Percentiles rank a stretch among this genome's conserved stretches.
Evolutionary conservation across 2,113 vertebrate species (phyloP).

Genomic region (Columba janthina): DNA sequence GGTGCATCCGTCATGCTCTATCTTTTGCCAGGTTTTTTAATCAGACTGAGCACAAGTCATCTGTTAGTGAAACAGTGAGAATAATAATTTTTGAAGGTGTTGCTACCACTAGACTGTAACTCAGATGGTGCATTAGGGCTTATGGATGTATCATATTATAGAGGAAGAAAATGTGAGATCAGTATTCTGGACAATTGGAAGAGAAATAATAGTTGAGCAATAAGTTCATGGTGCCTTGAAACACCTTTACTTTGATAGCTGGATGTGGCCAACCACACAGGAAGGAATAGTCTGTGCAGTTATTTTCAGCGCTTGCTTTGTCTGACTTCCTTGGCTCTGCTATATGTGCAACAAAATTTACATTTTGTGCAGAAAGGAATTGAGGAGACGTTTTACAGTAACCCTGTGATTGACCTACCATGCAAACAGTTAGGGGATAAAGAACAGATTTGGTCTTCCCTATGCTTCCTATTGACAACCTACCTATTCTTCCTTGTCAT

Average conservation of each 20-base stretch:
- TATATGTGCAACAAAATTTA: not conserved
- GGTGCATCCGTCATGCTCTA: not conserved
- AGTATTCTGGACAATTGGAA: not conserved
- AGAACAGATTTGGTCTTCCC: not conserved
- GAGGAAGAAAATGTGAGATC: not conserved
- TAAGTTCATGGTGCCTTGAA: not conserved
- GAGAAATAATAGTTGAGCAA: not conserved
- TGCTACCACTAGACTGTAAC: fast-evolving
- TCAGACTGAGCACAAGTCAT: not conserved
- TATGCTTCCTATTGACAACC: not conserved
- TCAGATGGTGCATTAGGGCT: fast-evolving
- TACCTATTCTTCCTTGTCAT: not conserved
- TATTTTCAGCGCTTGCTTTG: not conserved
- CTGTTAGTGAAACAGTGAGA: not conserved
- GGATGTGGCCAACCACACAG: not conserved
- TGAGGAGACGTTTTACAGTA: not conserved
- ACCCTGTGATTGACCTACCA: not conserved
- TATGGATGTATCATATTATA: fast-evolving
- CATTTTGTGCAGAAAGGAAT: not conserved
- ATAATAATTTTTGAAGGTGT: not conserved
- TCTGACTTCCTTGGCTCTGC: not conserved
- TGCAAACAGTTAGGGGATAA: not conserved
- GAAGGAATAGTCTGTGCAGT: not conserved
- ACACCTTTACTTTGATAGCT: not conserved
- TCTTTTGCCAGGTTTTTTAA: not conserved